Evolutionary conservation across 2,888 invertebrate genomes (phyloP), one percentile per base, ranked within the genome.

Genomic region (Drosophila dives): DNA sequence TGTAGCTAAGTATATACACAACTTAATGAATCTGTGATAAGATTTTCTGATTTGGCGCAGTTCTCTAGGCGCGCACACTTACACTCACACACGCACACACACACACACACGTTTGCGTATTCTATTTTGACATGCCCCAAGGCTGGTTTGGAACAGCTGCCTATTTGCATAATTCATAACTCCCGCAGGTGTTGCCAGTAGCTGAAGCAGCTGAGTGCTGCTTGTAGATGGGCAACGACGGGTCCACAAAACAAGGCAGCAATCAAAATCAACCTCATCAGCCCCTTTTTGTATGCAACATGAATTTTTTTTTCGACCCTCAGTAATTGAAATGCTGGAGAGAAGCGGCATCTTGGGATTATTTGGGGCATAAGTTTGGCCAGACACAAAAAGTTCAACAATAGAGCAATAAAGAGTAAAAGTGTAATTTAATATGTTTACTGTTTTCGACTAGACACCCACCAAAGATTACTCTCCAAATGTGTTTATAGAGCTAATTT

Each of bases 121-220:
- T 72, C 68, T 68, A 72, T 65, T 78, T 79, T 63, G 76, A 72
- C 72, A 70, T 66, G 55, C 62, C 80, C 74, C 80, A 40, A 61
- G 64, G 73, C 55, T 10, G 32, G 38, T 51, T 50, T 62, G 20
- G 7, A 60, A 59, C 75, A 59, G 78, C 61, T 75, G 62, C 60
- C 54, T 50, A 51, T 80, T 85, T 87, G 86, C 85, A 85, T 85
- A 87, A 86, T 85, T 87, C 86, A 85, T 87, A 82, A 81, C 55
- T 87, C 88, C 86, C 83, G 64, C 80, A 77, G 81, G 81, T 86
- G 83, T 40, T 65, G 62, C 45, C 53, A 4, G n/a, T 26, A 26
- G 53, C 23, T 6, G 50, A 2, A 15, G 23, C 38, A n/a, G 32
- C 26, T 34, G 29, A 5, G 40, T 11, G 54, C 23, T 45, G 20